Evolutionary conservation across 2,797 vertebrate genomes (phyloP), one percentile per base, ranked within the genome.

Genomic region (Nannoperca australis): DNA sequence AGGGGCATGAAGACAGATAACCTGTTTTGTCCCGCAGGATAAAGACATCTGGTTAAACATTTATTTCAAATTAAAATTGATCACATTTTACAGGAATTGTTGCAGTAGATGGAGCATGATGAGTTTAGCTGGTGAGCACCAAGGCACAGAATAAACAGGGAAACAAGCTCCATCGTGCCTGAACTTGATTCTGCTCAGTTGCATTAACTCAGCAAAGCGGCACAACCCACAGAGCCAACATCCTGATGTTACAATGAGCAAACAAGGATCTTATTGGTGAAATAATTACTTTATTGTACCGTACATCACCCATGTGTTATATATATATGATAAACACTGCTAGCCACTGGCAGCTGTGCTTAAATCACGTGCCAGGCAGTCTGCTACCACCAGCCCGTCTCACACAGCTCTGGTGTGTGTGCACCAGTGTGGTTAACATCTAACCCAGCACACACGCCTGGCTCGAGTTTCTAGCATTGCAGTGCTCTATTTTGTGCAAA

Each of bases 181-280:
- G 27, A 67, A 54, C 10, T 5, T 36, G 22, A 30, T 15, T 70
- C 60, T 61, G n/a, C 18, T 34, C 20, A 7, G 6, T 20, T 7
- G 40, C 17, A 30, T 67, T 50, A 12, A 73, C n/a, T 22, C 45
- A 30, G 42, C 27, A n/a, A 30, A 55, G 53, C 62, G 47, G 68
- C 45, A 66, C 63, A 67, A n/a, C 53, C 44, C 64, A 36, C 74
- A 55, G 69, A 70, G 34, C 17, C 40, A 81, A 85, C 79, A 81
- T 76, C 83, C 84, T 84, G 76, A 74, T 72, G 45, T 30, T 15
- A 34, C 59, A 18, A 2, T 1, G 13, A 60, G 76, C 74, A 86
- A 87, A 87, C 80, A 82, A 73, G 73, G 83, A 76, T 75, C 36
- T 55, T 3, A 1, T 20, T 15, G 40, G 34, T 67, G 20, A 58